Base-by-base conservation (phyloP, 2,113 vertebrate species). In the Nothobranchius furzeri region DNA sequence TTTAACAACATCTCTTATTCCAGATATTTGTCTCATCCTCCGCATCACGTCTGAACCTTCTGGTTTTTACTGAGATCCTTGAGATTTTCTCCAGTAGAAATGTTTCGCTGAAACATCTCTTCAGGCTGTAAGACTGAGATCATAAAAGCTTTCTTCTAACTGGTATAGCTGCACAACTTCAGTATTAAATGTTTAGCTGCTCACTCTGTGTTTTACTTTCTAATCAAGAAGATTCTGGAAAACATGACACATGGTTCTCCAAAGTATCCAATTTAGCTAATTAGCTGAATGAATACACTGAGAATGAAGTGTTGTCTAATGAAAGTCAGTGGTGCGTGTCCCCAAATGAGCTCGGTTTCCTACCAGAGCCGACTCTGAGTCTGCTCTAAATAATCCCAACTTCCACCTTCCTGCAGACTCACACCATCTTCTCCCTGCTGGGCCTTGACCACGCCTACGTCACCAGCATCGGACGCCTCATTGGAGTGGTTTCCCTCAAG, bases 391-490 rank as follows among this genome's bases (percentile, higher is more conserved):
- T 37, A 40, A 40, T 40, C 9, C 37, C 9, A 40, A 40, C 37
- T 6, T 40, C 9, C 37, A 9, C 51, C 20, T 53, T n/a, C 63
- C 76, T 66, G 0, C 91, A 99, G 97, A 98, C 96, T 3, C 97
- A 99, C 89, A 98, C 96, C 81, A 94, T 99, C 84, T 99, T 99
- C 91, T 99, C 97, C 0, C 91, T 99, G 73, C 88, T 99, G 92
- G 97, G 97, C 45, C 90, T 99, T 64, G 96, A 98, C 89, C 97
- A 98, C 0, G 97, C 97, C 0, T 99, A 97, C 0, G 97, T 99
- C 88, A 99, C 97, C 89, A 98, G 97, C 83, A 98, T 98, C 0
- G 97, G 97, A 7, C 93, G 96, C 12, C 94, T 99, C 73, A 96
- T 99, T 37, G 97, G 97, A 49, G 95, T 98, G 51, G 97, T 99